Evolutionary conservation across 2,113 vertebrate species (phyloP).

Genomic region (Coptodon rendalli): DNA sequence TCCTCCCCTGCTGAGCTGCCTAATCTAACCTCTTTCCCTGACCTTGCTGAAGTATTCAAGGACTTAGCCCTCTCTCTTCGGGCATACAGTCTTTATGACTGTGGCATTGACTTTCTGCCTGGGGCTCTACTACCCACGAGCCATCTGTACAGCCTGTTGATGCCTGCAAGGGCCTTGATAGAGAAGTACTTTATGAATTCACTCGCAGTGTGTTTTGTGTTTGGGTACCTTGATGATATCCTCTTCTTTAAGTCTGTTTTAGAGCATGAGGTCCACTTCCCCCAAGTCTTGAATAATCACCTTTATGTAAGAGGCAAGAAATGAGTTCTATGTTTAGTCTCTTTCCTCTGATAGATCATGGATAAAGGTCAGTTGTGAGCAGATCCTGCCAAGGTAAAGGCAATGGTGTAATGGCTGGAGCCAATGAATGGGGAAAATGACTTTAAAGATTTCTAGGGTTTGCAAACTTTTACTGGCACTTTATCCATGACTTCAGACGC

Average conservation of each 20-base stretch:
- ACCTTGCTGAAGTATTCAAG: not conserved
- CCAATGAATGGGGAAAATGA: not conserved
- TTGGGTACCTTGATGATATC: not conserved
- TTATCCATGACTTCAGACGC: rapidly evolving
- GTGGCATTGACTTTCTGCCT: not conserved
- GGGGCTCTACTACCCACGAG: not conserved
- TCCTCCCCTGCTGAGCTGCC: not conserved
- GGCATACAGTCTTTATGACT: not conserved
- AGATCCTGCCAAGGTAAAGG: not conserved
- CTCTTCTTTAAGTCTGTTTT: not conserved
- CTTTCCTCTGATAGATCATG: not conserved
- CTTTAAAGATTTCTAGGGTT: not conserved
- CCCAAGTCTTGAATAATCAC: not conserved
- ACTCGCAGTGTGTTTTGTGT: not conserved
- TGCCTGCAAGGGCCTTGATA: not conserved
- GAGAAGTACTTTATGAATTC: not conserved
- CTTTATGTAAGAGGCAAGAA: not conserved
- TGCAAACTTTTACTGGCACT: not conserved
- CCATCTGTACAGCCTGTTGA: not conserved
- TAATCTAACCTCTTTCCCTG: not conserved
- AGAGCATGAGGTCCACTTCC: not conserved
- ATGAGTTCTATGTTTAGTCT: not conserved
- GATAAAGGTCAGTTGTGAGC: not conserved
- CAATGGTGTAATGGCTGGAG: rapidly evolving
- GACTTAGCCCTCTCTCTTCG: not conserved